Evolutionary conservation across 1,140 invertebrate species (phyloP).

Genomic region (Belonocnema kinseyi): DNA sequence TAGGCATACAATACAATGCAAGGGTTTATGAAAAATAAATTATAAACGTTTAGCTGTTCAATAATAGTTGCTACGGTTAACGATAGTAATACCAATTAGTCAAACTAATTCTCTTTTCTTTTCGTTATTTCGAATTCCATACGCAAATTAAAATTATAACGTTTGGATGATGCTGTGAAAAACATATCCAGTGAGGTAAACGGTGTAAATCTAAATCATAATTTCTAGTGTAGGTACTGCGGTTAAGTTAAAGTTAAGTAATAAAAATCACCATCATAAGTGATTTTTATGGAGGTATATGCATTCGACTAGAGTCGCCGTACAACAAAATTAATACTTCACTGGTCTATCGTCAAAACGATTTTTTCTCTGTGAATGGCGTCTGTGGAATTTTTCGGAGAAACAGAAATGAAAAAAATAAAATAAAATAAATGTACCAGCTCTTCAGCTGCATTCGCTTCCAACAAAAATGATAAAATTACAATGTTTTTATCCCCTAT

Average conservation of each 20-base stretch:
- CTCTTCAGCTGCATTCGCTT: neutral
- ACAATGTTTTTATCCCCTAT: neutral
- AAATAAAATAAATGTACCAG: neutral
- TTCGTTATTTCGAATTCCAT: constrained; percentile 12
- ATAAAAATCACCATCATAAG: constrained; percentile 53
- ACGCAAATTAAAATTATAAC: constrained; percentile 27
- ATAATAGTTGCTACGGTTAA: constrained; percentile 55
- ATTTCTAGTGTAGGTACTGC: constrained; percentile 68
- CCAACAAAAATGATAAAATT: neutral
- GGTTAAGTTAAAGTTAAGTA: constrained; percentile 73
- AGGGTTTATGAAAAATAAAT: constrained; percentile 55
- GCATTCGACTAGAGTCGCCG: constrained; percentile 71
- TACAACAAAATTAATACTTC: constrained; percentile 67
- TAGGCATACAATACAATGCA: constrained; percentile 47
- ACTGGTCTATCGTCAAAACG: constrained; percentile 47
- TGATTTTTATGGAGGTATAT: constrained; percentile 67
- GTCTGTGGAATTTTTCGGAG: constrained; percentile 12
- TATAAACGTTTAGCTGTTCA: constrained; percentile 52
- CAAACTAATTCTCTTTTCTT: constrained; percentile 45
- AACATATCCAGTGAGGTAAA: constrained; percentile 61
- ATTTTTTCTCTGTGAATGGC: constrained; percentile 27
- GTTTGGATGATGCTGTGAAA: constrained; percentile 32
- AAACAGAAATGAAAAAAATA: neutral
- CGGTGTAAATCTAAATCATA: constrained; percentile 62
- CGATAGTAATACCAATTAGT: constrained; percentile 55